phyloP scores from a whole-genome alignment of 2,797 vertebrate species.

The Monodelphis domestica region DNA sequence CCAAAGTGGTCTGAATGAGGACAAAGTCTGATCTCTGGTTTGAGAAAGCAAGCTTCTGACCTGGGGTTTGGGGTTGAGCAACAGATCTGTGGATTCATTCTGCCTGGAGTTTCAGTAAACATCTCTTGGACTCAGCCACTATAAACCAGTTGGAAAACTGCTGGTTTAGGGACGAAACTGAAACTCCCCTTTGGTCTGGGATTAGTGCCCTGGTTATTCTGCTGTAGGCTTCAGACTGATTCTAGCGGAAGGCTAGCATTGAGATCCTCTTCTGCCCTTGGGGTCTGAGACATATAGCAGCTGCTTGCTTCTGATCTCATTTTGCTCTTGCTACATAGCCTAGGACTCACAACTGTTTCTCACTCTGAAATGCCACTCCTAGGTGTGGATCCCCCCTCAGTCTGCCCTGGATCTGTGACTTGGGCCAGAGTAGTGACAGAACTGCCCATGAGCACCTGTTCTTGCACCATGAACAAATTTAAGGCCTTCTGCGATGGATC shows the following conservation, averaged over 20 bases:
- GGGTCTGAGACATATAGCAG: neutral
- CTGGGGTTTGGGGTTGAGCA: neutral
- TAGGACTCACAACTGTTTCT: neutral
- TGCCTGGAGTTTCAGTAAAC: neutral
- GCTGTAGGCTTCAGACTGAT: neutral
- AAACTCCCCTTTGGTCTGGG: neutral
- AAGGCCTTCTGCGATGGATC: neutral
- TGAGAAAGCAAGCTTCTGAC: neutral
- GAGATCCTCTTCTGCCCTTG: neutral
- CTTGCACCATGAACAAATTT: neutral
- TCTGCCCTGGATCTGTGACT: neutral
- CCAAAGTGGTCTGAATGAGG: neutral
- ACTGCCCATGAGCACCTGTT: neutral
- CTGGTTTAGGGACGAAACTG: neutral
- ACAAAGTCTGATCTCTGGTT: neutral
- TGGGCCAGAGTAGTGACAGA: neutral
- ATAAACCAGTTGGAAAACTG: neutral
- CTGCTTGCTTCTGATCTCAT: neutral
- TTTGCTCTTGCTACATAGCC: neutral
- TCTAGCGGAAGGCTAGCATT: neutral
- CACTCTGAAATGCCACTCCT: neutral
- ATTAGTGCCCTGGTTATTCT: neutral
- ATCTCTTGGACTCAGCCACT: neutral
- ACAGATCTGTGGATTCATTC: neutral
- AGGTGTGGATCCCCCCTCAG: neutral